Evolutionary conservation across 2,113 vertebrate species (phyloP).

Genomic region (Lophius piscatorius): DNA sequence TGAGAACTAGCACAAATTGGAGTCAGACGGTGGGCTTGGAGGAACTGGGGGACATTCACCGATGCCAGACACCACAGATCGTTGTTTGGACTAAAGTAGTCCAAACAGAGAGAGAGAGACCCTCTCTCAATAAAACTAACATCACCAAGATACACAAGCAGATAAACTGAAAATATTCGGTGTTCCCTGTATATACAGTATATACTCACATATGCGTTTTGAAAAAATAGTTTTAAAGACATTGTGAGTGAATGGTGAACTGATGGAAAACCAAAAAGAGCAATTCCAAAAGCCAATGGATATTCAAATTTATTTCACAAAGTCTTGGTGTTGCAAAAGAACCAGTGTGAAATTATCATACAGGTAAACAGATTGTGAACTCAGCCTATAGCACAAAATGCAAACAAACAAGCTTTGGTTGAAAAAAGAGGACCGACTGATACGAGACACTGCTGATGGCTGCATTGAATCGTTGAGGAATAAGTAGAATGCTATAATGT

Average conservation of each 20-base stretch:
- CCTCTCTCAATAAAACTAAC: constrained; percentile 33
- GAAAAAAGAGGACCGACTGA: constrained; percentile 10
- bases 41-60: constrained; percentile 68
- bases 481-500: neutral
- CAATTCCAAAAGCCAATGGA: constrained; percentile 16
- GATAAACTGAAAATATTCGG: neutral
- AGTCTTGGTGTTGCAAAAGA: constrained; percentile 30
- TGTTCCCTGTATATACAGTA: too few relatives aligned
- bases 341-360: constrained; percentile 58
- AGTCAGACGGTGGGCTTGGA: constrained; percentile 80
- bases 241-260: too few relatives aligned
- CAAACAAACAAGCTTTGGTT: constrained; percentile 25
- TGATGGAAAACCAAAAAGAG: constrained; percentile 3
- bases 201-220: neutral
- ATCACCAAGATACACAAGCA: constrained; percentile 14
- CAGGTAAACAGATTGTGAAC: constrained; percentile 60
- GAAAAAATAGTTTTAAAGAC: too few relatives aligned
- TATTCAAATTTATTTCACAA: constrained; percentile 15
- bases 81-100: constrained; percentile 55
- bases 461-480: constrained; percentile 17
- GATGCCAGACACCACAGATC: constrained; percentile 59
- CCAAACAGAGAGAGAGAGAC: constrained; percentile 24
- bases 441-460: constrained; percentile 13
- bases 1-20: constrained; percentile 81
- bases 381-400: constrained; percentile 38